Percentiles rank a stretch among this genome's conserved stretches.
These are phyloP conservation scores for Sisor rabdophorus DNA, from an alignment of 2,113 vertebrate species.

Conservation along the genomic window DNA sequence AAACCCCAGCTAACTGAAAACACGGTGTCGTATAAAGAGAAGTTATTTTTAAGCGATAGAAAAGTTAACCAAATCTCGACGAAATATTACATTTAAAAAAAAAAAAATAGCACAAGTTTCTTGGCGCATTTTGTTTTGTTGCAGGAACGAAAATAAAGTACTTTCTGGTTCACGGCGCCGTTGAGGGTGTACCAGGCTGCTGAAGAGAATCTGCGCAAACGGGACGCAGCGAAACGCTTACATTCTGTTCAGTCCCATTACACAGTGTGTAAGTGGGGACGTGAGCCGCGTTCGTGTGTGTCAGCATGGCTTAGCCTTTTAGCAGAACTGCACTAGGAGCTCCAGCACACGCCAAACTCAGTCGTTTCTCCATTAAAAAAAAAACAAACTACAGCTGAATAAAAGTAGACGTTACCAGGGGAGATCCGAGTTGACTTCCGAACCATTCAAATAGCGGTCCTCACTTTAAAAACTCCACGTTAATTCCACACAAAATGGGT, in stretches of 20 bases:
- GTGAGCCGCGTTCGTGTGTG: conserved; percentile 43
- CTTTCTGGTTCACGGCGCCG: background rate
- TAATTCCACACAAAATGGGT: conserved; percentile 57
- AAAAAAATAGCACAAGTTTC: background rate
- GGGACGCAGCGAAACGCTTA: too few species aligned
- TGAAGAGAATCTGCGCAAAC: too few species aligned
- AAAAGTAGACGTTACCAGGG: conserved; percentile 29
- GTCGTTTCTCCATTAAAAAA: background rate
- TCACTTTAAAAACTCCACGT: conserved; percentile 59
- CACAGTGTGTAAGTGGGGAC: background rate
- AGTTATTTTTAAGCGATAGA: too few species aligned
- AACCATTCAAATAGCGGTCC: conserved; percentile 18
- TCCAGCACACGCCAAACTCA: conserved; percentile 17
- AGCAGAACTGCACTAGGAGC: conserved; percentile 45
- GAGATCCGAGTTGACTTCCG: conserved; percentile 8
- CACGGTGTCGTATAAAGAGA: too few species aligned
- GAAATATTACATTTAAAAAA: too few species aligned
- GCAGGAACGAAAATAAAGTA: background rate
- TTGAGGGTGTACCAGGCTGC: background rate
- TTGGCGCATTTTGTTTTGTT: background rate
- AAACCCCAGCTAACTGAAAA: background rate
- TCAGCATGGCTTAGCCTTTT: conserved; percentile 51
- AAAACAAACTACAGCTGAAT: background rate
- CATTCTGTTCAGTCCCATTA: background rate
- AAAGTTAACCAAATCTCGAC: background rate